phyloP scores from a whole-genome alignment of 2,797 vertebrate species.

The Artibeus jamaicensis region DNA sequence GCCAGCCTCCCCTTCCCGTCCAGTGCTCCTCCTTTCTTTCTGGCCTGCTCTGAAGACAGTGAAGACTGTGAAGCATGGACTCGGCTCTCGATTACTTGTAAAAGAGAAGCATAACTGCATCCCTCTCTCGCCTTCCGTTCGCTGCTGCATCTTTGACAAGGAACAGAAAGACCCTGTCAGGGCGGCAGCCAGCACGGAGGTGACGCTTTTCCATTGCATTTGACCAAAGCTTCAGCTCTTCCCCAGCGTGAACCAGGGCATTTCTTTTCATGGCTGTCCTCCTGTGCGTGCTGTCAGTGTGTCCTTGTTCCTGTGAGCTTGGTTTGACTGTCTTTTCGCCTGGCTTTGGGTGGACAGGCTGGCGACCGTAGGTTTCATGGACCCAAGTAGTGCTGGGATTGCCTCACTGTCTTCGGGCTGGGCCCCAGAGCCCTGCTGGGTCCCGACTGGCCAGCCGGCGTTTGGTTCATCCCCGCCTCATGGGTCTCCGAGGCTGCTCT shows the following conservation, averaged over 20 bases:
- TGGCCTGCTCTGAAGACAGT: not conserved
- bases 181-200: not conserved
- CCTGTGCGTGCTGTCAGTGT: slow-evolving; percentile 16
- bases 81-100: not conserved
- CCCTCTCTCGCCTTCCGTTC: not conserved
- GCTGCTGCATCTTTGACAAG: not conserved
- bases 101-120: not conserved
- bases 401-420: slow-evolving; percentile 38
- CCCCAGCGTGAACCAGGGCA: not conserved
- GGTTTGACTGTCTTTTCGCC: slow-evolving; percentile 27
- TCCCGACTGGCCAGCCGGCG: not conserved
- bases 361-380: not conserved
- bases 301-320: slow-evolving; percentile 43
- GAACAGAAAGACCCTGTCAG: not conserved
- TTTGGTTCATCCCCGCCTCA: slow-evolving; percentile 14
- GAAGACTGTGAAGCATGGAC: not conserved
- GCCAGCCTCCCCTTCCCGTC: not conserved
- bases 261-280: slow-evolving; percentile 30
- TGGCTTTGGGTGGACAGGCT: slow-evolving; percentile 1
- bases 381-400: not conserved
- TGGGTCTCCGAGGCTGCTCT: not conserved
- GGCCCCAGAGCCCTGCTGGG: not conserved
- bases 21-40: not conserved
- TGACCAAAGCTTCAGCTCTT: slow-evolving; percentile 7
- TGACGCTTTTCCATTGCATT: not conserved